Percentiles rank a stretch among this genome's conserved stretches.
These are phyloP conservation scores for Silurus aristotelis DNA, from an alignment of 2,797 vertebrate species.

Conservation along the genomic window DNA sequence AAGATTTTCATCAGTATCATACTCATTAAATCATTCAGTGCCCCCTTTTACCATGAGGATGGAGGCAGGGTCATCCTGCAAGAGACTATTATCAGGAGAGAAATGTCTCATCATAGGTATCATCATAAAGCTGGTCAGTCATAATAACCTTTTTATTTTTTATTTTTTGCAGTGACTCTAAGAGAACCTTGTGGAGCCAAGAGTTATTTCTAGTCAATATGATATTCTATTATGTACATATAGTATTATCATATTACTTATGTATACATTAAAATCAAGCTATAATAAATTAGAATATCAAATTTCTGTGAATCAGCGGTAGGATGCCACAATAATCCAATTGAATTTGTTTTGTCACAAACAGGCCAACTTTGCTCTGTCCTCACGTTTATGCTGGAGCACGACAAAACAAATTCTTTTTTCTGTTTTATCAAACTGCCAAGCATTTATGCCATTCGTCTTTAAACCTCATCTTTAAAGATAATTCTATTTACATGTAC, in stretches of 20 bases:
- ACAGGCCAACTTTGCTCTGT: too few relatives aligned
- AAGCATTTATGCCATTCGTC: background rate
- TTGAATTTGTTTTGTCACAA: background rate
- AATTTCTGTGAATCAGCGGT: background rate
- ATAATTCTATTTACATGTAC: background rate
- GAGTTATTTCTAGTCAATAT: too few relatives aligned
- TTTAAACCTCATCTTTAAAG: background rate
- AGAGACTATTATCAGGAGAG: background rate
- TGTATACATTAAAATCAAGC: background rate
- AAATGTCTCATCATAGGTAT: conserved; percentile 3
- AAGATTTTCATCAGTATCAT: background rate
- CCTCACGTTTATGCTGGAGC: too few relatives aligned
- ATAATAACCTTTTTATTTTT: background rate
- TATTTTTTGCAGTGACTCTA: background rate
- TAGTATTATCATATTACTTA: background rate
- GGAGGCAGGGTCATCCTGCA: background rate
- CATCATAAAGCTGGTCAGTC: background rate
- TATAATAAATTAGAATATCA: background rate
- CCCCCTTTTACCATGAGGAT: background rate
- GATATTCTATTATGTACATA: background rate
- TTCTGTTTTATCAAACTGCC: background rate
- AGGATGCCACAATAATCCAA: background rate
- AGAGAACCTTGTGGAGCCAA: background rate
- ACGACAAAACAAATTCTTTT: background rate
- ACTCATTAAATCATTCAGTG: background rate